Percentiles rank a stretch among this genome's conserved stretches.
These are phyloP conservation scores for Euproctis similis DNA, from an alignment of 2,888 invertebrate genomes.

Conservation along the genomic window DNA sequence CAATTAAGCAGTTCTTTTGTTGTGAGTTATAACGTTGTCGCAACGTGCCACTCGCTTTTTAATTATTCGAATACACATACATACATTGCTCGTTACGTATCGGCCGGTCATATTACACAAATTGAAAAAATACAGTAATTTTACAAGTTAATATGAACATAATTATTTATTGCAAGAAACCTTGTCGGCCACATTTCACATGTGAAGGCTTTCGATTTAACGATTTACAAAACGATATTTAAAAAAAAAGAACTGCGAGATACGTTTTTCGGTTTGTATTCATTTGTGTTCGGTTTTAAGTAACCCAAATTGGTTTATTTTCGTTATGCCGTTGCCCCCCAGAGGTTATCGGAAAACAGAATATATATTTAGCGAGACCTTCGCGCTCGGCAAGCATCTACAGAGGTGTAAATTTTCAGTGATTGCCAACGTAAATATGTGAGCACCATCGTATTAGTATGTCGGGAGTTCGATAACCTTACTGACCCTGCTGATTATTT, in stretches of 20 bases:
- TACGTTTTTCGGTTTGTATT: conserved; percentile 40
- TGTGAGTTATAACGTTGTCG: conserved; percentile 47
- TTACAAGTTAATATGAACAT: too few relatives aligned
- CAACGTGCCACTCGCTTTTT: too few relatives aligned
- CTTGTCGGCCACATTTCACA: too few relatives aligned
- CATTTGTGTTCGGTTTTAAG: conserved; percentile 40
- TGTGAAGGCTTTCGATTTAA: too few relatives aligned
- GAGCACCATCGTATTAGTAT: conserved; percentile 34
- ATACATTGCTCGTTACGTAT: too few relatives aligned
- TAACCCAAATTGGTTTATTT: conserved; percentile 48
- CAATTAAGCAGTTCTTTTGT: conserved; percentile 66
- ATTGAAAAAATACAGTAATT: too few relatives aligned
- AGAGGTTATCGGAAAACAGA: conserved; percentile 41
- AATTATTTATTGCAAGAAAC: too few relatives aligned
- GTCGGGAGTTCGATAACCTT: conserved; percentile 49
- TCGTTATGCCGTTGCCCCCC: conserved; percentile 55
- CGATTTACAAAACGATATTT: too few relatives aligned
- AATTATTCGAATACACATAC: too few relatives aligned
- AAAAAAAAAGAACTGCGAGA: conserved; percentile 24
- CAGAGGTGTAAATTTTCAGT: conserved; percentile 58
- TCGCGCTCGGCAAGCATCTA: conserved; percentile 41
- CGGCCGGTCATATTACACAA: too few relatives aligned
- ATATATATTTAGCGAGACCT: conserved; percentile 51
- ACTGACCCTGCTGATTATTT: conserved; percentile 6
- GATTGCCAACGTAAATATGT: conserved; percentile 55